These are phyloP conservation scores for Trachymyrmex cornetzi DNA, from an alignment of 1,140 invertebrate species.

Conservation along the genomic window DNA sequence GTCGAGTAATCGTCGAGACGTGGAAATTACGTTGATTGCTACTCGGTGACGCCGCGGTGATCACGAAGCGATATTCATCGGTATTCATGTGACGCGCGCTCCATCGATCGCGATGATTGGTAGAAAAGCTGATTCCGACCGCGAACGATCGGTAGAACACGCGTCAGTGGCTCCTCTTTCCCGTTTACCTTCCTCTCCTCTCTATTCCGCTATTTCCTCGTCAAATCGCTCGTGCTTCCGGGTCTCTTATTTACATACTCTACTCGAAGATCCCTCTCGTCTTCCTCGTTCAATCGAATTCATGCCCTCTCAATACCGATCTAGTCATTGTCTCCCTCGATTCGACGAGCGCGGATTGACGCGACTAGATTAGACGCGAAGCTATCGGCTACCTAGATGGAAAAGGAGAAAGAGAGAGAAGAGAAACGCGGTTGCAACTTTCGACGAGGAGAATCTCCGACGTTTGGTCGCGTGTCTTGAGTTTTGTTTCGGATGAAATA, in stretches of 20 bases:
- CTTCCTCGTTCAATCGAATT: slow-evolving; percentile 9
- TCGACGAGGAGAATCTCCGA: slow-evolving; percentile 47
- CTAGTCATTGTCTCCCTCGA: slow-evolving; percentile 15
- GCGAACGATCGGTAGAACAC: slow-evolving; percentile 41
- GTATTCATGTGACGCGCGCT: not conserved
- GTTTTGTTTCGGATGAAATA: slow-evolving; percentile 25
- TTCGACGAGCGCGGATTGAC: slow-evolving; percentile 45
- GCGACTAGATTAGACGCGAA: slow-evolving; percentile 28
- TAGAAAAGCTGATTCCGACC: not conserved
- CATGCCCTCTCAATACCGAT: slow-evolving; percentile 44
- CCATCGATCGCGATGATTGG: slow-evolving; percentile 18
- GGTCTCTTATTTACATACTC: slow-evolving; percentile 68
- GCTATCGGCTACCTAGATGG: not conserved
- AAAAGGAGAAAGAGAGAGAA: slow-evolving; percentile 19
- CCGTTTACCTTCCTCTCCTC: slow-evolving; percentile 26
- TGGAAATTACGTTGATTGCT: slow-evolving; percentile 30
- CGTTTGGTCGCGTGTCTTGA: not conserved
- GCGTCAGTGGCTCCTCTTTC: not conserved
- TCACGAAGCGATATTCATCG: slow-evolving; percentile 50
- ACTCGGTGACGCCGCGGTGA: slow-evolving; percentile 11
- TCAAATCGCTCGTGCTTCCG: slow-evolving; percentile 22
- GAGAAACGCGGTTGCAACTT: slow-evolving; percentile 20
- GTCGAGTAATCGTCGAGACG: not conserved
- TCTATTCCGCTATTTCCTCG: slow-evolving; percentile 45
- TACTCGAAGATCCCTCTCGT: slow-evolving; percentile 60